A percentile compares a stretch with the other conserved stretches of the same genome.
Evolutionary conservation across 2,113 vertebrate species (phyloP).

Genomic region (Mormyrus iriodes): DNA sequence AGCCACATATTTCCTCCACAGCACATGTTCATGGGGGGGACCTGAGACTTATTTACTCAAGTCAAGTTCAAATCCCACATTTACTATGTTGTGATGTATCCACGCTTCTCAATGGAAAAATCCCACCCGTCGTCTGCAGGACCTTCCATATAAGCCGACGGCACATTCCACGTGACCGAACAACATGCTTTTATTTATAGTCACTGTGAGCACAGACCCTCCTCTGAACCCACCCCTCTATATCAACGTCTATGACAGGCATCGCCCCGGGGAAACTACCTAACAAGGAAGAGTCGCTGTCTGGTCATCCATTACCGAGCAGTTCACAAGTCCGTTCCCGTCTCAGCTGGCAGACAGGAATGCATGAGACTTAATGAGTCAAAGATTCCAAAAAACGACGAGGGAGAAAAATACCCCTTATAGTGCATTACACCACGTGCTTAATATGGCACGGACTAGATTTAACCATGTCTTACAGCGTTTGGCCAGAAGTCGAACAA

Average conservation of each 20-base stretch:
- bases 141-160: constrained; percentile 78
- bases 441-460: neutral
- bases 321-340: neutral
- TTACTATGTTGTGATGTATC: constrained; percentile 38
- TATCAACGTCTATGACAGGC: constrained; percentile 73
- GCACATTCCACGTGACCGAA: constrained; percentile 74
- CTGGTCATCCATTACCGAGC: neutral
- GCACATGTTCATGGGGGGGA: constrained; percentile 33
- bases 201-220: constrained; percentile 60
- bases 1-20: constrained; percentile 31
- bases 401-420: neutral
- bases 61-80: neutral
- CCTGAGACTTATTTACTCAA: neutral
- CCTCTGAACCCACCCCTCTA: constrained; percentile 72
- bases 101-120: constrained; percentile 54
- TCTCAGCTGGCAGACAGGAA: constrained; percentile 18
- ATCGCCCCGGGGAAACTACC: constrained; percentile 63
- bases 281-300: constrained; percentile 76
- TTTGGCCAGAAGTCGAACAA: neutral
- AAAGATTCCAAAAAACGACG: neutral
- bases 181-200: constrained; percentile 83
- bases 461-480: neutral
- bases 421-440: neutral
- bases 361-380: neutral
- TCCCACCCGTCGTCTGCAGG: constrained; percentile 22